Base-by-base conservation (phyloP, 2,797 vertebrate genomes). In the Brotula barbata region DNA sequence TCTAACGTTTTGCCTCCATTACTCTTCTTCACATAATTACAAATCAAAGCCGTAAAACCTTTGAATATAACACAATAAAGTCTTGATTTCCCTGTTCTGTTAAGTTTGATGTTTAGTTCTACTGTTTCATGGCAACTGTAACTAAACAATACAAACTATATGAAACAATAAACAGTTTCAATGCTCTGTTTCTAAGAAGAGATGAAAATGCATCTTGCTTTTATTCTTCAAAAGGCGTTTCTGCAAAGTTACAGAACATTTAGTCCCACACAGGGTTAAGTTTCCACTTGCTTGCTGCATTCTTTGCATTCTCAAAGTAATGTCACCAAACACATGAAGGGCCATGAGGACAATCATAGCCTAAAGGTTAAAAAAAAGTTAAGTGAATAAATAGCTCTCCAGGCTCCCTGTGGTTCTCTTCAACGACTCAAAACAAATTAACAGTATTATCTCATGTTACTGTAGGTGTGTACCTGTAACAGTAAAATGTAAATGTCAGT, bases 151-250 rank as follows among this genome's bases (percentile, higher is more conserved):
- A 63, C 44, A 61, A 75, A 59, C 74, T 49, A 56, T 68, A 66
- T 72, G 41, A 68, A 28, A 89, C 85, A 87, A 87, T 86, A 71
- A 80, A 45, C 12, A 44, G 67, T 83, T 83, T 71, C 72, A 75
- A 58, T 44, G 56, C 42, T 3, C 63, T 85, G 81, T 84, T 81
- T 78, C 52, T 75, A 58, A 49, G 50, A 64, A 58, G 21, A 74
- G 62, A 83, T 77, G 71, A 84, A 83, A 83, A 63, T 16, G 48
- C 1, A 16, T 42, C n/a, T 34, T 45, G 40, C 52, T 55, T 65
- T 67, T 60, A 9, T 71, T 67, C 68, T 58, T 68, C 51, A 54
- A 7, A 40, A 1, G 11, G 14, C 7, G 16, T 10, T 50, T 49
- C 51, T 82, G 78, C 79, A 63, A 77, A 63, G 43, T 44, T 49